Base-by-base conservation (phyloP, 2,113 vertebrate genomes). In the Strix aluco region DNA sequence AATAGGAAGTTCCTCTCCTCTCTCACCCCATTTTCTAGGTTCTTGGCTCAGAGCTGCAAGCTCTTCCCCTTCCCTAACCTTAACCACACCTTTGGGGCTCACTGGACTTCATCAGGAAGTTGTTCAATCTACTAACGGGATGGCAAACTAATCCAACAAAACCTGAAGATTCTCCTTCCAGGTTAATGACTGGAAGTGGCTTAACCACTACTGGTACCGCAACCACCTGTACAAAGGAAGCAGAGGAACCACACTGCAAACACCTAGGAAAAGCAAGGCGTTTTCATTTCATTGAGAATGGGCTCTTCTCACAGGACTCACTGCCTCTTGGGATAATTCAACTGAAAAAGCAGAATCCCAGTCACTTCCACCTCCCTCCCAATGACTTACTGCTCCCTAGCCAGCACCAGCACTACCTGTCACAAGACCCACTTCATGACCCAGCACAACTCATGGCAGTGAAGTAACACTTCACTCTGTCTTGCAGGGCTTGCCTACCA, bases 401-500 rank as follows among this genome's bases (percentile, higher is more conserved):
- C 8, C 40, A 65, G 74, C 9, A 52, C 9, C 65, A 88, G 63
- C 46, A 30, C 13, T 16, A n/a, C 11, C 11, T 46, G 47, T 40
- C 30, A 51, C 14, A 15, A 38, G 47, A 47, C 0, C 1, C 0
- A 1, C 21, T 67, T 22, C 22, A 5, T 1, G 16, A 44, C 34
- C 30, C 75, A 81, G 36, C 6, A 16, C 27, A 78, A 63, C 25
- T 81, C 77, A 5, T 4, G 19, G 55, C 29, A 34, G 54, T 44
- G 75, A 13, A 26, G 12, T 9, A 88, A 63, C 6, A 47, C 2
- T 22, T 18, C 10, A 30, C 34, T 86, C 65, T 6, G 2, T 19
- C 74, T 61, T 32, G 15, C 4, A 8, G 36, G 20, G 32, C 26
- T 71, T 57, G 44, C n/a, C 34, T 5, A 22, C 38, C 38, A 11